Evolutionary conservation across 2,888 invertebrate genomes (phyloP), one percentile per base, ranked within the genome.

Genomic region (Hypomecis atomaria): DNA sequence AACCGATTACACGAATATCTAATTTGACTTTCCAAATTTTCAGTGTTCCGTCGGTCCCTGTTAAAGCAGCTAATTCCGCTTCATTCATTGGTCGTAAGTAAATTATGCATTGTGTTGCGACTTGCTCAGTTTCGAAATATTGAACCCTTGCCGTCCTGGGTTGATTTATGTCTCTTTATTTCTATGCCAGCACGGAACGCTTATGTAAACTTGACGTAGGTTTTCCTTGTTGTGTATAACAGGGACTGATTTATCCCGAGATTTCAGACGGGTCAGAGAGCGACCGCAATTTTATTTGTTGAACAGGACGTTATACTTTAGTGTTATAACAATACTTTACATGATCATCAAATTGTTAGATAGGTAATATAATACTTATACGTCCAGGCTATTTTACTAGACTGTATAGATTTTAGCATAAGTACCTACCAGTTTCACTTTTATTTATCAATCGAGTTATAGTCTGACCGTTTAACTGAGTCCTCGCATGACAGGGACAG

Each of bases 81-180:
- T 42, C 52, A 57, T 65, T 65, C 66, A 61, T 62, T 57, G 50
- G 50, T 53, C 54, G 60, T 57, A 64, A 74, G 70, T 77, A 76
- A 76, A 76, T 76, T 75, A 76, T 72, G 71, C 68, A 75, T 74
- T 71, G 72, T 67, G 73, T 72, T 65, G 49, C 67, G 59, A 13
- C 47, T 40, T 33, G 23, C 44, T 55, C 48, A 44, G 65, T 67
- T 66, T 65, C 66, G 63, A 71, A 72, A 72, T 68, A 71, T 74
- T 67, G 67, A 70, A 78, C 75, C 76, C 75, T 76, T 73, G 36
- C 59, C 44, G 37, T 34, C 45, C 48, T 50, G 43, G 40, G 38
- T 58, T 80, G 79, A 82, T 81, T 81, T 79, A 81, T 79, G 72
- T 72, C 63, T 75, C 72, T 60, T 65, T 67, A 57, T 66, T 65